Percentiles rank a stretch among this genome's conserved stretches.
phyloP scores from a whole-genome alignment of 53 echinoderm and acorn worm genomes.

The Crossaster papposus region DNA sequence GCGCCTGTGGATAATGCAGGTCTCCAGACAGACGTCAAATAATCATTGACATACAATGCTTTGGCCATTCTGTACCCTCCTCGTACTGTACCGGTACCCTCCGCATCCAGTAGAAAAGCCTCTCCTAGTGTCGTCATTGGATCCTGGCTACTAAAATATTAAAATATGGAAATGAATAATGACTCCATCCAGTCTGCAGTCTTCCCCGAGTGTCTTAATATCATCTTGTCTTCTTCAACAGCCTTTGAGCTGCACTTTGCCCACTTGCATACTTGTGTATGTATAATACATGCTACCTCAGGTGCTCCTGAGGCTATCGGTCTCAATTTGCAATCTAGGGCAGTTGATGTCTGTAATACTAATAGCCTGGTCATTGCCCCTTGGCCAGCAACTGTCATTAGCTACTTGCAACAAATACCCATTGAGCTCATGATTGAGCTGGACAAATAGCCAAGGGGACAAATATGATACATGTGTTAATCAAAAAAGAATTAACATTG shows the following conservation, averaged over 20 bases:
- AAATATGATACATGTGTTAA: background rate
- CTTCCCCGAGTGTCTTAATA: slow-evolving; percentile 6
- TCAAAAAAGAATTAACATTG: slow-evolving; percentile 7
- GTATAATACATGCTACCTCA: background rate
- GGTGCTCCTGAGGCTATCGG: background rate
- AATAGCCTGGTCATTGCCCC: background rate
- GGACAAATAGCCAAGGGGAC: slow-evolving; percentile 3
- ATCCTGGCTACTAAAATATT: slow-evolving; percentile 3
- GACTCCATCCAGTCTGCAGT: slow-evolving; percentile 13
- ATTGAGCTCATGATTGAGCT: background rate
- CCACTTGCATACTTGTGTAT: background rate
- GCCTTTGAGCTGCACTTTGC: background rate
- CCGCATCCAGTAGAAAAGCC: too few relatives aligned
- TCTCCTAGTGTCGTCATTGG: background rate
- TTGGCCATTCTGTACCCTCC: background rate
- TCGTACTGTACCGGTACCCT: too few relatives aligned
- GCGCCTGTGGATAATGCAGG: background rate
- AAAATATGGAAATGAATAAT: slow-evolving; percentile 5
- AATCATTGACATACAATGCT: slow-evolving; percentile 39
- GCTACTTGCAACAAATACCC: background rate
- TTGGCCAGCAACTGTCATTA: background rate
- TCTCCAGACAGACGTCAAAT: slow-evolving; percentile 28
- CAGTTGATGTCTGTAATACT: background rate
- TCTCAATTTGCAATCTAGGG: background rate
- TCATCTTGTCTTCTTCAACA: background rate